Evolutionary conservation across 2,797 vertebrate species (phyloP).

Genomic region (Enteromius treurensis): DNA sequence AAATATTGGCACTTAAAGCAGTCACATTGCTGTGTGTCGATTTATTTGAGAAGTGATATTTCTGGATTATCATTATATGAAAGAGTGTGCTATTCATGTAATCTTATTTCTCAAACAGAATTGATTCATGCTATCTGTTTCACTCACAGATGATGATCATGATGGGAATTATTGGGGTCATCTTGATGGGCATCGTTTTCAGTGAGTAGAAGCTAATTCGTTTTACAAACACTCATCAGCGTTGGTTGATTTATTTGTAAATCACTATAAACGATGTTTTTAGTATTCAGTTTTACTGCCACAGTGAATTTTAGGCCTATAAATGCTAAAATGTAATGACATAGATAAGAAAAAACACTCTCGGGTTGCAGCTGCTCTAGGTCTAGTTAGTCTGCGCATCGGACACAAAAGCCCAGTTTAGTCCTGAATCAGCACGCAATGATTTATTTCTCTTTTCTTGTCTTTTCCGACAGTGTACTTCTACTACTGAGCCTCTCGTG

Average conservation of each 20-base stretch:
- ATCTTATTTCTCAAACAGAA: not conserved
- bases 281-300: not conserved
- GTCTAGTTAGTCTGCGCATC: not conserved
- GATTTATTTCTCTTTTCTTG: not conserved
- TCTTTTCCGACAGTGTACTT: slow-evolving; percentile 74
- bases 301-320: not conserved
- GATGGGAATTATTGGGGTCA: slow-evolving; percentile 85
- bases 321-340: not conserved
- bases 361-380: not conserved
- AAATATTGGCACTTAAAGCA: not conserved
- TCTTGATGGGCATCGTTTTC: slow-evolving; percentile 86
- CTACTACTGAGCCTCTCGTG: slow-evolving; percentile 73
- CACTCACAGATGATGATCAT: slow-evolving; percentile 91
- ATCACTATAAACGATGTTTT: not conserved
- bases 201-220: slow-evolving; percentile 78
- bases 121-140: not conserved
- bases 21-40: not conserved
- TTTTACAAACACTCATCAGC: not conserved
- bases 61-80: too few relatives aligned
- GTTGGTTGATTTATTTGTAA: not conserved
- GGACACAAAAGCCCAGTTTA: not conserved
- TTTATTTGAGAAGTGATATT: too few relatives aligned
- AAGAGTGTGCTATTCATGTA: not conserved
- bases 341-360: not conserved
- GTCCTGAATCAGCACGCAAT: not conserved